These are phyloP conservation scores for Regulus satrapa DNA, from an alignment of 2,113 vertebrate genomes.

Conservation along the genomic window DNA sequence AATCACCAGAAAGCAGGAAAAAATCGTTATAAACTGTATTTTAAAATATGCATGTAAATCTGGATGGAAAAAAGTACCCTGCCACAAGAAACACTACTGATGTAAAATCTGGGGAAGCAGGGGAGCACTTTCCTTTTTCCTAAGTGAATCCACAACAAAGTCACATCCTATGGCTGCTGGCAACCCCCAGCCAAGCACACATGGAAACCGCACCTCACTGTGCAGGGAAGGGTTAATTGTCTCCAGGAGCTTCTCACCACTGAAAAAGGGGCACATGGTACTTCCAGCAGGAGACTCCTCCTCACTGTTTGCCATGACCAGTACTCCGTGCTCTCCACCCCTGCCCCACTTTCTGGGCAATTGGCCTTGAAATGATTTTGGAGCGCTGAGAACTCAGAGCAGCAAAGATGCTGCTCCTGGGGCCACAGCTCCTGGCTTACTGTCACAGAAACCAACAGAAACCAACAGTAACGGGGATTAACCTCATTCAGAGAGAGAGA, in stretches of 20 bases:
- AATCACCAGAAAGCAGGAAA: neutral
- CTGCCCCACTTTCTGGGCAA: neutral
- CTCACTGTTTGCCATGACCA: accelerated
- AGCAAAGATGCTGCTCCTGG: neutral
- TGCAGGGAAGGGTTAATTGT: neutral
- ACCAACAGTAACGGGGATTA: neutral
- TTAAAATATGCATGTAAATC: accelerated
- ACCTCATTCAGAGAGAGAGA: neutral
- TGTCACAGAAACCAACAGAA: neutral
- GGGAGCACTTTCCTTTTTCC: neutral
- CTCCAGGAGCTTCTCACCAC: neutral
- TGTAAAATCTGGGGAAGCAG: neutral
- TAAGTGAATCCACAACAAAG: neutral
- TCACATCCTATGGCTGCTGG: neutral
- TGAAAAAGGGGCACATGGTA: neutral
- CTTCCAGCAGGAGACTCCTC: neutral
- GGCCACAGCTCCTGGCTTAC: neutral
- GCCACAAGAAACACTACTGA: neutral
- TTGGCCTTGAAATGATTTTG: neutral
- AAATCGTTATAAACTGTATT: neutral
- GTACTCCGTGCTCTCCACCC: accelerated
- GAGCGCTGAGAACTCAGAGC: accelerated
- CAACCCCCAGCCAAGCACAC: neutral
- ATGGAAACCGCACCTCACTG: accelerated
- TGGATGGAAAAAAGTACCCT: neutral